Conservation (phyloP, 2,797 vertebrate genomes). For the Cryptoblepharus egeriae region DNA sequence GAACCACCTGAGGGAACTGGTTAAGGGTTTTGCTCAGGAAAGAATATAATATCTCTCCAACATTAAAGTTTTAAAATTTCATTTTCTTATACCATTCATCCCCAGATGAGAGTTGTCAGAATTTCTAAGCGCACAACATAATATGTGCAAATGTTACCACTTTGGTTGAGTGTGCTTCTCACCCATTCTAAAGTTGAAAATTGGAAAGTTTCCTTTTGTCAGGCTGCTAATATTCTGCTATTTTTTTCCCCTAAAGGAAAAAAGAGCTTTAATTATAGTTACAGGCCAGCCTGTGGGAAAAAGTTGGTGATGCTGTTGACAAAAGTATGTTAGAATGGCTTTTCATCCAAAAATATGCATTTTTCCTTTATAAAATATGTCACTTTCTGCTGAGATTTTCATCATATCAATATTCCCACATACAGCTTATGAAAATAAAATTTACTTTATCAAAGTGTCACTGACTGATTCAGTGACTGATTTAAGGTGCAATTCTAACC, state of each 20-base stretch:
- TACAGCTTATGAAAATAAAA: background rate
- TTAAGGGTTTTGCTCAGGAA: conserved; percentile 7
- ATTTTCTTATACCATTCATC: conserved; percentile 31
- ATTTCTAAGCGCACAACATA: conserved; percentile 14
- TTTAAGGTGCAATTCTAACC: no score
- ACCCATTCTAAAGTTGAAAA: conserved; percentile 46
- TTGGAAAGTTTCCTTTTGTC: conserved; percentile 14
- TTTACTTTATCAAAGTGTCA: no score
- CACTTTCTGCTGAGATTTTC: background rate
- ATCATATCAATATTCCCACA: background rate
- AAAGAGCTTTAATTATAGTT: conserved; percentile 26
- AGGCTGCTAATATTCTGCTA: conserved; percentile 16
- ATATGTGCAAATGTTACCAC: conserved; percentile 22
- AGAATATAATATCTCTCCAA: background rate
- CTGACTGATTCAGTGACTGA: no score
- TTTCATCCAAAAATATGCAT: conserved; percentile 3
- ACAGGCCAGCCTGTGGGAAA: background rate
- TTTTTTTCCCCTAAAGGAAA: background rate
- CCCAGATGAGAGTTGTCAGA: conserved; percentile 21
- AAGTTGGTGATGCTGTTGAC: conserved; percentile 13
- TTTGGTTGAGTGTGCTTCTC: background rate
- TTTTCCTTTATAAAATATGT: background rate
- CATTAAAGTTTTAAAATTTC: background rate
- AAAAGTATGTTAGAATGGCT: conserved; percentile 11
- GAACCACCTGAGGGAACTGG: background rate